Conservation (phyloP, 2,797 vertebrate genomes). For the Austrolebias charrua region DNA sequence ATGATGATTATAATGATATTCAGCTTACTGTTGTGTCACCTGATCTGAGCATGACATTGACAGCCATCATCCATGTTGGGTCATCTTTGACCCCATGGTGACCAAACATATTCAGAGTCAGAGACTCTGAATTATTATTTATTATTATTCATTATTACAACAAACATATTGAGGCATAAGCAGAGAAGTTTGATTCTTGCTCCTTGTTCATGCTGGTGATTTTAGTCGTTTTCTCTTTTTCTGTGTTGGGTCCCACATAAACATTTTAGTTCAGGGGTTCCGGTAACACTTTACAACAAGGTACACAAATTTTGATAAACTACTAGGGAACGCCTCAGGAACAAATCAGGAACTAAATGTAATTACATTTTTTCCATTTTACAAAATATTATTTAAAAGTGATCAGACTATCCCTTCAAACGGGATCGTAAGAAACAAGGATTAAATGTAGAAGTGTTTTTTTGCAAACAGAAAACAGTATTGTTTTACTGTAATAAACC, state of each 20-base stretch:
- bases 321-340: too few species aligned
- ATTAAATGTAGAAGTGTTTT: too few species aligned
- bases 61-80: constrained; percentile 63
- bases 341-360: too few species aligned
- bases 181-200: constrained; percentile 23
- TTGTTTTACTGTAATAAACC: too few species aligned
- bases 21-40: constrained; percentile 53
- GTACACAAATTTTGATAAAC: too few species aligned
- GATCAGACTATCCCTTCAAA: too few species aligned
- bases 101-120: constrained; percentile 68
- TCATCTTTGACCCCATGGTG: constrained; percentile 72
- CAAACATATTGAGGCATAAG: constrained; percentile 44
- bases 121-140: too few species aligned
- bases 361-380: too few species aligned
- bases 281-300: not conserved
- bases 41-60: constrained; percentile 60
- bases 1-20: constrained; percentile 26
- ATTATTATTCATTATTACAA: too few species aligned
- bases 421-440: too few species aligned
- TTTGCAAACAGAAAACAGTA: too few species aligned
- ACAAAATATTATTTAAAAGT: too few species aligned
- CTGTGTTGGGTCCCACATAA: constrained; percentile 7
- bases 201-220: constrained; percentile 20
- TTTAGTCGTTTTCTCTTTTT: not conserved
- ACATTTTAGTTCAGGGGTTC: constrained; percentile 36